These are phyloP conservation scores for Channallabes apus DNA, from an alignment of 2,797 vertebrate genomes.

Conservation along the genomic window DNA sequence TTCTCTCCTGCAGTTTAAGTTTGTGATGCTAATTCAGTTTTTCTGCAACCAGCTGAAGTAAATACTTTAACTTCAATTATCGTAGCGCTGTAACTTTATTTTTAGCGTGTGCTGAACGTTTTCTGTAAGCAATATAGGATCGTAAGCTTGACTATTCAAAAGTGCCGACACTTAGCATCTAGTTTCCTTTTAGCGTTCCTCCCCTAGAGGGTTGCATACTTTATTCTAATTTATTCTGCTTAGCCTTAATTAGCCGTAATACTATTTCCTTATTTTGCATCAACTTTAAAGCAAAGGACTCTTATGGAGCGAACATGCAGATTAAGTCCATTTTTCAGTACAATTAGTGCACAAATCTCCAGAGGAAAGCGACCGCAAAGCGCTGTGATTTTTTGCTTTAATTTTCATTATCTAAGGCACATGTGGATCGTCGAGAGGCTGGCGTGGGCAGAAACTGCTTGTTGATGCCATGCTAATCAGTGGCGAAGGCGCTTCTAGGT, in stretches of 20 bases:
- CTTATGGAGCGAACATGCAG: slow-evolving; percentile 58
- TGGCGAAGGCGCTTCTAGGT: slow-evolving; percentile 68
- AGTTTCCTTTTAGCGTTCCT: slow-evolving; percentile 41
- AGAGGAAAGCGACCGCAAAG: slow-evolving; percentile 53
- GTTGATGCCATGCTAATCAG: slow-evolving; percentile 72
- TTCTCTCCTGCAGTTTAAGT: background rate
- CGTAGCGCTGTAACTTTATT: background rate
- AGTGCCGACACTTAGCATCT: slow-evolving; percentile 36
- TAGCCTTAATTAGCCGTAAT: slow-evolving; percentile 72
- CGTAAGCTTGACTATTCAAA: background rate
- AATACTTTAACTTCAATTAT: slow-evolving; percentile 7
- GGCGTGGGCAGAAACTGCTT: slow-evolving; percentile 60
- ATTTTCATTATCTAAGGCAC: slow-evolving; percentile 59
- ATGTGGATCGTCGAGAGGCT: slow-evolving; percentile 66
- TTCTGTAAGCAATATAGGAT: background rate
- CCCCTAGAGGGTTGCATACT: slow-evolving; percentile 66
- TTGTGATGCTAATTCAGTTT: background rate
- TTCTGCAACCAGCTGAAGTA: background rate
- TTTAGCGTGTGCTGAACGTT: background rate
- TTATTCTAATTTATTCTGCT: slow-evolving; percentile 62
- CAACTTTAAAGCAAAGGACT: slow-evolving; percentile 54
- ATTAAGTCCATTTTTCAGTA: slow-evolving; percentile 60
- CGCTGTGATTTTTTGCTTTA: slow-evolving; percentile 54
- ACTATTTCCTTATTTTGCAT: slow-evolving; percentile 66
- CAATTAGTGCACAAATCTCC: slow-evolving; percentile 60